A percentile compares a stretch with the other conserved stretches of the same genome.
Evolutionary conservation across 2,797 vertebrate species (phyloP).

Genomic region (Limosa lapponica): DNA sequence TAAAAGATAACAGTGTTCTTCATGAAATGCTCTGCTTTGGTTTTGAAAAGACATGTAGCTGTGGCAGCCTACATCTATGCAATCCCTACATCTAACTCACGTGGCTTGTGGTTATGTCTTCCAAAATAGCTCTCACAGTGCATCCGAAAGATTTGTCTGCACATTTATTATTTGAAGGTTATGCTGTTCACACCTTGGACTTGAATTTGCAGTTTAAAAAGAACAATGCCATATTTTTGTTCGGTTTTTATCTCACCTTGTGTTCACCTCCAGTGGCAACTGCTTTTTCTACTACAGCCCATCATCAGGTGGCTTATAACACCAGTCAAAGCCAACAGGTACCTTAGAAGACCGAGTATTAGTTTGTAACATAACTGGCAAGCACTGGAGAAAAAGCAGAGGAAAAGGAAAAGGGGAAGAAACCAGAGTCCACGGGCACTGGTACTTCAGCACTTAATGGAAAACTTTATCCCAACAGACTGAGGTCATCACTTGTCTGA

Average conservation of each 20-base stretch:
- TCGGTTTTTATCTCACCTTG: constrained; percentile 33
- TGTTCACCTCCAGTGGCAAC: background rate
- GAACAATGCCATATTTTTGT: constrained; percentile 22
- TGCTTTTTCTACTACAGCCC: background rate
- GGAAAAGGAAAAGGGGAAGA: background rate
- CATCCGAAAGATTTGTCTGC: background rate
- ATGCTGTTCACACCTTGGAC: constrained; percentile 12
- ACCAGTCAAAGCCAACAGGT: background rate
- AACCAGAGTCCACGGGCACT: background rate
- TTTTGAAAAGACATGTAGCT: background rate
- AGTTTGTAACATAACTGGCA: background rate
- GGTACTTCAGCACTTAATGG: background rate
- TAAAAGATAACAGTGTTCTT: background rate
- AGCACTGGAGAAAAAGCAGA: background rate
- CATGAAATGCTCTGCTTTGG: background rate
- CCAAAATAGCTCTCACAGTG: background rate
- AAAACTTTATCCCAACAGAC: background rate
- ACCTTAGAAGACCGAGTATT: background rate
- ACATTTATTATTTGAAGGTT: constrained; percentile 39
- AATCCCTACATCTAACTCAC: background rate
- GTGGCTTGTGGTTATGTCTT: background rate
- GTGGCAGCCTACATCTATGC: background rate
- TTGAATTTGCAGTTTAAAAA: constrained; percentile 34
- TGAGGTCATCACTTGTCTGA: background rate
- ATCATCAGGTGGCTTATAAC: background rate